Evolutionary conservation across 2,888 invertebrate genomes (phyloP).

Genomic region (Andrena praecox): DNA sequence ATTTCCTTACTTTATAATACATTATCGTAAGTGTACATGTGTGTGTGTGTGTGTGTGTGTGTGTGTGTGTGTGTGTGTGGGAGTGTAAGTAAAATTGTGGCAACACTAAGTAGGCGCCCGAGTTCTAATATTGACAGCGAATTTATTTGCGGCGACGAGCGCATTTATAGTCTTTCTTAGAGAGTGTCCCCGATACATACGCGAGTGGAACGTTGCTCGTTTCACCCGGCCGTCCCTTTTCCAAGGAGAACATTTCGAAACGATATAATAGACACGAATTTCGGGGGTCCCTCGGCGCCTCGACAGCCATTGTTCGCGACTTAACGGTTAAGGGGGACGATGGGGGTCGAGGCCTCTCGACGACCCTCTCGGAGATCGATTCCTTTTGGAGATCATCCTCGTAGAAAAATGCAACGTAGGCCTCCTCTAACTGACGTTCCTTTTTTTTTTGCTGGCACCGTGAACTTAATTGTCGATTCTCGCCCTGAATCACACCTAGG

Average conservation of each 20-base stretch:
- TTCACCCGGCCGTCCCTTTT: neutral
- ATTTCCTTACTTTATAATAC: conserved; percentile 77
- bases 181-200: conserved; percentile 24
- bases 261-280: conserved; percentile 21
- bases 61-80: neutral
- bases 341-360: neutral
- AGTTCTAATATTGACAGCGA: conserved; percentile 62
- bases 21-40: conserved; percentile 58
- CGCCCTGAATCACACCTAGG: conserved; percentile 77
- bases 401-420: conserved; percentile 53
- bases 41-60: conserved; percentile 10
- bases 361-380: conserved; percentile 32
- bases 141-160: conserved; percentile 41
- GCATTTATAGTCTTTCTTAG: conserved; percentile 52
- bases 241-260: conserved; percentile 13
- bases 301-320: neutral
- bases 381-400: conserved; percentile 47
- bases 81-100: conserved; percentile 56
- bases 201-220: neutral
- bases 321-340: neutral
- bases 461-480: conserved; percentile 18
- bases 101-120: conserved; percentile 56
- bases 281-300: neutral
- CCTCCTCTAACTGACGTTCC: conserved; percentile 46
- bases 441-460: conserved; percentile 44